Evolutionary conservation across 2,888 invertebrate genomes (phyloP).

Genomic region (Siphlonurus alternatus): DNA sequence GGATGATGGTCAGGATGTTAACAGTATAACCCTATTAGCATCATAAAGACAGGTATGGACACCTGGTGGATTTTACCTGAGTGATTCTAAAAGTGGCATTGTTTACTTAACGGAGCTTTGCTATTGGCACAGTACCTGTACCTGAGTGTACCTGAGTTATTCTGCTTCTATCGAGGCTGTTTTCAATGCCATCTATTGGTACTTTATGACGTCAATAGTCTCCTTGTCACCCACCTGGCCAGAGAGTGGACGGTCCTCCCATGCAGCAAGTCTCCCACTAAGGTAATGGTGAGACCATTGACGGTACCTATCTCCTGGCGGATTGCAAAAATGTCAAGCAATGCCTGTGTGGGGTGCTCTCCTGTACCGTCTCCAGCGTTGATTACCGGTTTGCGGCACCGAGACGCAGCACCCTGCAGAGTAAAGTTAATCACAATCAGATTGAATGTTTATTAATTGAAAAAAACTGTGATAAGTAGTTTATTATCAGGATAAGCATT

Average conservation of each 20-base stretch:
- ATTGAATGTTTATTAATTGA: neutral
- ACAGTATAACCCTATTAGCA: no score
- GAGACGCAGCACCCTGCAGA: conserved; percentile 58
- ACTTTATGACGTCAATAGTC: no score
- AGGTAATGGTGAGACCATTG: conserved; percentile 89
- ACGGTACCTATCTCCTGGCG: conserved; percentile 98
- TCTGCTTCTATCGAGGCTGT: no score
- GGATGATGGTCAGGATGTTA: neutral
- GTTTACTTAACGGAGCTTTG: neutral
- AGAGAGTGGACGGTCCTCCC: conserved; percentile 97
- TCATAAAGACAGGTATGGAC: no score
- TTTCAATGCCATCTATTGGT: no score
- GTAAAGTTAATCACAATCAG: conserved; percentile 12
- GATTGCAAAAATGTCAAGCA: conserved; percentile 95
- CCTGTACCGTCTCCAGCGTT: conserved; percentile 97
- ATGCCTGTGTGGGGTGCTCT: conserved; percentile 94
- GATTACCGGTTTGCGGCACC: conserved; percentile 77
- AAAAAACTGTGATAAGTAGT: neutral
- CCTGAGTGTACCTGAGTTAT: no score
- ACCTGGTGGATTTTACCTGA: no score
- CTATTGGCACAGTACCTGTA: no score
- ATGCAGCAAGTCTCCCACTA: conserved; percentile 96
- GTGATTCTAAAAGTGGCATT: no score
- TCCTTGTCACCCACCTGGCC: conserved; percentile 43
- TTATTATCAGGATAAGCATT: no score